These are phyloP conservation scores for Peromyscus nudipes DNA, from an alignment of 2,797 vertebrate genomes.

Conservation along the genomic window DNA sequence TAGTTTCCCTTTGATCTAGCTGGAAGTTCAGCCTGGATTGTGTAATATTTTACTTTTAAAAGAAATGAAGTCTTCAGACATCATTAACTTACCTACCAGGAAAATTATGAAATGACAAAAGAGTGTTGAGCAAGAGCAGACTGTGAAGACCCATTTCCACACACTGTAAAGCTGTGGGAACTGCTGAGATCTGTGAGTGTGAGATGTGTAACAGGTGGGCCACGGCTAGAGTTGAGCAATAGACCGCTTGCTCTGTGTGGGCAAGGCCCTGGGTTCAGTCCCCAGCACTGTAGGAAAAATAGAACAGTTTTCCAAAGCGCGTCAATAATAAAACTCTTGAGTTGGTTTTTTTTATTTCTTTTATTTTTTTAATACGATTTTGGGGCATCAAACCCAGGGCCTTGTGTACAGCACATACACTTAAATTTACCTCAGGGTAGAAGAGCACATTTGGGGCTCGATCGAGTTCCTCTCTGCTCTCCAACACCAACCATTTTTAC, in stretches of 20 bases:
- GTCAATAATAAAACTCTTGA: neutral
- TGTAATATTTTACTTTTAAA: slow-evolving; percentile 36
- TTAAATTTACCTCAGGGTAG: neutral
- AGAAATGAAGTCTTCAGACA: slow-evolving; percentile 45
- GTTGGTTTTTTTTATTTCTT: neutral
- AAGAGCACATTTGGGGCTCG: neutral
- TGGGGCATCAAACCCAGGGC: neutral
- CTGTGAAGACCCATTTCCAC: neutral
- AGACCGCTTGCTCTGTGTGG: neutral
- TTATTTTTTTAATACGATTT: neutral
- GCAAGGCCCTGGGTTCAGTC: neutral
- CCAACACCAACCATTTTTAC: neutral
- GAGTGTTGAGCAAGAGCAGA: neutral
- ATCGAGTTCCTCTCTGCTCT: neutral
- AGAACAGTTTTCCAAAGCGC: neutral
- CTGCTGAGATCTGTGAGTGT: neutral
- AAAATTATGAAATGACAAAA: neutral
- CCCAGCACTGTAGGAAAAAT: neutral
- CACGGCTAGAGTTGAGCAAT: neutral
- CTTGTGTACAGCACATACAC: no score
- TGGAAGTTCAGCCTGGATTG: neutral
- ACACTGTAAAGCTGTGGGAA: neutral
- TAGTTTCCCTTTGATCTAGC: neutral
- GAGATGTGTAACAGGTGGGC: neutral
- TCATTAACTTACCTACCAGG: slow-evolving; percentile 36